Evolutionary conservation across 1,140 invertebrate species (phyloP), one percentile per base, ranked within the genome.

Genomic region (Drosophila ohnishii): DNA sequence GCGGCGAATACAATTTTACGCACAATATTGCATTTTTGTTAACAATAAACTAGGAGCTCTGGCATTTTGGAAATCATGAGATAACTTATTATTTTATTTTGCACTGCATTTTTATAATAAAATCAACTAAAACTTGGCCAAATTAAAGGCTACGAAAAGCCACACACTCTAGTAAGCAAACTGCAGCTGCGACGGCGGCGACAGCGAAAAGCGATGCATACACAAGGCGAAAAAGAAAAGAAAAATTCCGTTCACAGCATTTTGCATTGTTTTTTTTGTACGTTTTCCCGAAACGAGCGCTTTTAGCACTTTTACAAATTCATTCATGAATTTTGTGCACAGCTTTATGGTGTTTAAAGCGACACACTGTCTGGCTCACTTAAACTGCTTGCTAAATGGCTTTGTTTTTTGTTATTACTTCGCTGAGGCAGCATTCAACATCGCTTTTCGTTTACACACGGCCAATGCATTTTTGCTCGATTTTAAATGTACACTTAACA

Each of bases 321-420:
- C 83, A 86, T 86, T 86, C 83, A 86, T 86, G 61, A 87, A 87
- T 63, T 50, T 74, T 62, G 55, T 71, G 34, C 30, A 39, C 28
- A 32, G 22, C 28, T 25, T 84, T 69, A 51, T 64, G 78, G 61
- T 63, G 65, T 66, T 66, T 71, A 56, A 75, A 65, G 32, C 63
- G 64, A 50, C 64, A 48, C 10, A 16, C 25, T 8, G 63, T 47
- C 42, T 65, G 44, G 14, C 11, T 25, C 5, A 13, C 40, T 59
- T 7, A n/a, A 35, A 10, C 53, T 14, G 34, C 16, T 45, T 32
- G 25, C n/a, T 22, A 25, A 44, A 64, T 59, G 34, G 14, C 44
- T 39, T 65, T 40, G 55, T 25, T 65, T 16, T 50, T 59, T 16
- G 5, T 50, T 50, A 61, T 73, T 53, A 64, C 76, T 80, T 34